Conservation (phyloP, 2,888 invertebrate species). For the Bruchidius siliquastri region DNA sequence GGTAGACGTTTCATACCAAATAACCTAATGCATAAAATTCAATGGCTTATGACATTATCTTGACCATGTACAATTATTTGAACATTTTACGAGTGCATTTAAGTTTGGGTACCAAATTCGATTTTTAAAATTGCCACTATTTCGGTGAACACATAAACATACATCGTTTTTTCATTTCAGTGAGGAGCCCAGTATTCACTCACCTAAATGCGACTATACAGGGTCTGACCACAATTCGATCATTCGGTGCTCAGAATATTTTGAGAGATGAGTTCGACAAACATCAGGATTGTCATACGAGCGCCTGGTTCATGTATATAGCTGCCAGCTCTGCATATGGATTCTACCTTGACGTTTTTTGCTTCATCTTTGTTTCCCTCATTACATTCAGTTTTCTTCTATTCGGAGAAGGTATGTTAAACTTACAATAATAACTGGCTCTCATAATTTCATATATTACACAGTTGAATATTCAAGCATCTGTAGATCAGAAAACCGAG, state of each 20-base stretch:
- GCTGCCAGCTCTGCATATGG: slow-evolving; percentile 62
- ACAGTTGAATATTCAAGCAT: too few relatives aligned
- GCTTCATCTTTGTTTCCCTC: slow-evolving; percentile 58
- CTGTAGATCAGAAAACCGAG: too few relatives aligned
- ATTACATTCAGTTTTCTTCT: slow-evolving; percentile 64
- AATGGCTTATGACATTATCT: too few relatives aligned
- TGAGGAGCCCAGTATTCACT: slow-evolving; percentile 78
- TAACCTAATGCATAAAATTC: too few relatives aligned
- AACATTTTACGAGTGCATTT: too few relatives aligned
- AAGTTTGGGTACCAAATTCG: too few relatives aligned
- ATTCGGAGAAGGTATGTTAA: slow-evolving; percentile 39
- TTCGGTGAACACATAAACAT: too few relatives aligned
- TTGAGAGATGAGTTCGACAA: slow-evolving; percentile 54
- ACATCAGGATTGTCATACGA: slow-evolving; percentile 60
- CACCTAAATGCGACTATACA: slow-evolving; percentile 75
- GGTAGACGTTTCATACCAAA: too few relatives aligned
- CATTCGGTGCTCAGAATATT: slow-evolving; percentile 64
- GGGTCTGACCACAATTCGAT: slow-evolving; percentile 76
- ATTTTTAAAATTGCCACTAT: not conserved
- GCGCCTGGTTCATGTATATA: slow-evolving; percentile 64
- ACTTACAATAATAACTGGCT: not conserved
- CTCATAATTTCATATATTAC: not conserved
- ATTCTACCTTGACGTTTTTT: slow-evolving; percentile 61
- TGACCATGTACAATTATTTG: too few relatives aligned
- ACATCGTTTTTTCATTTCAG: slow-evolving; percentile 52